phyloP scores from a whole-genome alignment of 1,140 invertebrate genomes.

The Patella vulgata region DNA sequence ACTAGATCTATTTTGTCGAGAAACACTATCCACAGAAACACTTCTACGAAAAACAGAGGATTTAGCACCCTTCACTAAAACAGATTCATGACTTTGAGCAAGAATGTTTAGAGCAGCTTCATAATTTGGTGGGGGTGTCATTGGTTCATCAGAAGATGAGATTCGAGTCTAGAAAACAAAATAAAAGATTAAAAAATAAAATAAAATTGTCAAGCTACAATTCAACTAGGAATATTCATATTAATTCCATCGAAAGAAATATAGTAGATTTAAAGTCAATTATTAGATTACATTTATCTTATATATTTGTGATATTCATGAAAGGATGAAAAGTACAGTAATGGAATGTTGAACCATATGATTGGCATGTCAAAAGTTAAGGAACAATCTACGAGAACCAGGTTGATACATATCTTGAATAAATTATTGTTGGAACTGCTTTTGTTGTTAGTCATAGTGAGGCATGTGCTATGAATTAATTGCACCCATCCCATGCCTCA shows the following conservation, averaged over 20 bases:
- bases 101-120: conserved; percentile 49
- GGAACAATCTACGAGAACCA: too few relatives aligned
- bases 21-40: conserved; percentile 34
- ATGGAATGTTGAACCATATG: too few relatives aligned
- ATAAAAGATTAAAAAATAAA: not conserved
- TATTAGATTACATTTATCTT: not conserved
- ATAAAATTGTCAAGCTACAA: conserved; percentile 1
- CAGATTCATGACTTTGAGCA: conserved; percentile 48
- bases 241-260: too few relatives aligned
- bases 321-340: not conserved
- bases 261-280: too few relatives aligned
- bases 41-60: conserved; percentile 30
- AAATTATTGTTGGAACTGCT: too few relatives aligned
- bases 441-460: too few relatives aligned
- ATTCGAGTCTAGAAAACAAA: conserved; percentile 34
- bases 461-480: too few relatives aligned
- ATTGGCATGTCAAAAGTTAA: too few relatives aligned
- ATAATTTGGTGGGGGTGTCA: conserved; percentile 57
- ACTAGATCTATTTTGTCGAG: conserved; percentile 5
- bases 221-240: too few relatives aligned
- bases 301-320: not conserved
- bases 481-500: too few relatives aligned
- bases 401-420: too few relatives aligned
- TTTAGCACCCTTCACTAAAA: conserved; percentile 22
- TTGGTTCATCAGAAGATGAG: conserved; percentile 37